Conservation (phyloP, 2,888 invertebrate species). For the Heteropelma amictum region DNA sequence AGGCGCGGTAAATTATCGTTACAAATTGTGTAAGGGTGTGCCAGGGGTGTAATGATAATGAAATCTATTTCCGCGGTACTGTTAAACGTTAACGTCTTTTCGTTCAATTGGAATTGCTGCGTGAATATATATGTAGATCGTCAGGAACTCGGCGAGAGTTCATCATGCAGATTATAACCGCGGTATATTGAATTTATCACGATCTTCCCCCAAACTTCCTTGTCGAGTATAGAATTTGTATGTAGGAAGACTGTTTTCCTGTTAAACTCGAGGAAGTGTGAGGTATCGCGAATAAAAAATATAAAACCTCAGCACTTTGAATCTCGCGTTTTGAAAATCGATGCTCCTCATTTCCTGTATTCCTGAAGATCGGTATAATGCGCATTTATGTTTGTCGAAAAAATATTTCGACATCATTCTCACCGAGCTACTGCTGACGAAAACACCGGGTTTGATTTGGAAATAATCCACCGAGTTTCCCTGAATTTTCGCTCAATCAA, state of each 20-base stretch:
- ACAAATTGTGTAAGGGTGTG: slow-evolving; percentile 17
- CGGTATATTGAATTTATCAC: too few relatives aligned
- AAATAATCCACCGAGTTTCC: too few relatives aligned
- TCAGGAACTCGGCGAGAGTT: too few relatives aligned
- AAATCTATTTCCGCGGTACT: background rate
- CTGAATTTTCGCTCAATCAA: too few relatives aligned
- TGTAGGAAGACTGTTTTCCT: background rate
- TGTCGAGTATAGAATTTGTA: background rate
- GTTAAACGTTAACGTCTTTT: background rate
- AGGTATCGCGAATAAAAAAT: too few relatives aligned
- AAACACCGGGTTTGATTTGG: too few relatives aligned
- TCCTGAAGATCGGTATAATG: too few relatives aligned
- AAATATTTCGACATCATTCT: too few relatives aligned
- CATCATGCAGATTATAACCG: too few relatives aligned
- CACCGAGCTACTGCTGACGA: too few relatives aligned
- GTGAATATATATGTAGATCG: too few relatives aligned
- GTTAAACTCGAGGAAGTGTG: background rate
- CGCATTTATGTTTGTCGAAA: too few relatives aligned
- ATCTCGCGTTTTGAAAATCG: slow-evolving; percentile 18
- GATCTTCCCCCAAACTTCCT: background rate
- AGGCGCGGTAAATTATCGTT: background rate
- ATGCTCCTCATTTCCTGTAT: background rate
- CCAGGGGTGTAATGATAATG: slow-evolving; percentile 25
- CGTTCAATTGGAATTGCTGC: background rate
- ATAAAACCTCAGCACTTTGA: background rate